Evolutionary conservation across 2,113 vertebrate species (phyloP).

Genomic region (Hemiscyllium ocellatum): DNA sequence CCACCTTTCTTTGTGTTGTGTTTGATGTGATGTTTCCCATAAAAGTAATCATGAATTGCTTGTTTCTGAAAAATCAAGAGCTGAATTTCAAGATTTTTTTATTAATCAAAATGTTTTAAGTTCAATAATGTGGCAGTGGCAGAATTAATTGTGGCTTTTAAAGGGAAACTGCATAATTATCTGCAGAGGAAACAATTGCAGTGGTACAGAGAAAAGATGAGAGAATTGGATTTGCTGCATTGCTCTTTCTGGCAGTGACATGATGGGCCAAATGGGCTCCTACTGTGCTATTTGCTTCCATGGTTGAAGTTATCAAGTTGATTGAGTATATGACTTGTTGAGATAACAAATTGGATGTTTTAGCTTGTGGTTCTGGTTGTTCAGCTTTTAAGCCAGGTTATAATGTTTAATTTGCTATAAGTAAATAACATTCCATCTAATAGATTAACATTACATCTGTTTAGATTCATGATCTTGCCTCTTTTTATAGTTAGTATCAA

Average conservation of each 20-base stretch:
- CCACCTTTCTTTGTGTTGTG: neutral
- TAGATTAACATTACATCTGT: neutral
- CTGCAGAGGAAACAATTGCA: too few relatives aligned
- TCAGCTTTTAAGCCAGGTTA: neutral
- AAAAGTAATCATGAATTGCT: neutral
- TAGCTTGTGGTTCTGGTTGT: neutral
- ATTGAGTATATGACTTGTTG: neutral
- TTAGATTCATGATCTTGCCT: neutral
- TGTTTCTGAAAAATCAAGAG: neutral
- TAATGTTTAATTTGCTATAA: neutral
- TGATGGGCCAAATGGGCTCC: too few relatives aligned
- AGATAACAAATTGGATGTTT: neutral
- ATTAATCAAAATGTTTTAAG: neutral
- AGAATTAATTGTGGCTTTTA: too few relatives aligned
- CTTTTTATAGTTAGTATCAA: neutral
- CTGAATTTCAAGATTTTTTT: neutral
- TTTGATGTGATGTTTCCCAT: neutral
- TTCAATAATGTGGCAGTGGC: neutral
- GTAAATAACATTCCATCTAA: neutral
- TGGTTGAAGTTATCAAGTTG: neutral
- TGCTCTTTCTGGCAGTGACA: too few relatives aligned
- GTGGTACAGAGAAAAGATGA: too few relatives aligned
- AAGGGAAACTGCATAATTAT: too few relatives aligned
- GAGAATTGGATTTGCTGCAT: too few relatives aligned
- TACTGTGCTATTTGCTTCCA: too few relatives aligned